Evolutionary conservation across 2,113 vertebrate genomes (phyloP), one percentile per base, ranked within the genome.

Genomic region (Oxygymnocypris stewartii): DNA sequence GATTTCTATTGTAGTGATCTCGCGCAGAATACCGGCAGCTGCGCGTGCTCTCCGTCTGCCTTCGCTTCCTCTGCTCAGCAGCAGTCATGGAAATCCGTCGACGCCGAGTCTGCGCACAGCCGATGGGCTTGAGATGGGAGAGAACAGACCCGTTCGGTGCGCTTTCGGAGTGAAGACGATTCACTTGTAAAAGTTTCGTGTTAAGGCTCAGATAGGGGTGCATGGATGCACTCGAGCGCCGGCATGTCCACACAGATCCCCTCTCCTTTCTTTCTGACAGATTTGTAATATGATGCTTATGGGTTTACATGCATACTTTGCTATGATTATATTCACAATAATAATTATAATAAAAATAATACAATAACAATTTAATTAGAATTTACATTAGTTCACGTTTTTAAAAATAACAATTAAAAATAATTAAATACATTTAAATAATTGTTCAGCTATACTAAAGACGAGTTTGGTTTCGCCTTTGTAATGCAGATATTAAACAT

Each of bases 1-100:
- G 94, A 94, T 93, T 94, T 90, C 85, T 83, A 95, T 95, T 94
- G 95, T 90, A 91, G 69, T 85, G 93, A 95, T 91, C 93, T 92
- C 84, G 80, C 87, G 87, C 91, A 82, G 88, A 90, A 87, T 42
- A 88, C 81, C 93, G 91, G 93, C 91, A 92, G 91, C 92, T 91
- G 95, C 93, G 94, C 93, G 93, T 93, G 95, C 91, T 93, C 94
- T 94, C 94, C 95, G 94, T 93, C 92, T 94, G 95, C 86, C 61
- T 90, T 90, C 28, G 57, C 87, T 94, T 93, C 93, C 92, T 93
- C 93, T 91, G 74, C 92, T 87, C 88, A 84, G 86, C 92, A 87
- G 89, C 89, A 31, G 28, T 31, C 87, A 89, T 89, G 92, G 93
- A 91, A 91, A 94, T 89, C 90, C 91, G 88, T 89, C 87, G n/a